Percentiles rank a stretch among this genome's conserved stretches.
phyloP scores from a whole-genome alignment of 2,797 vertebrate genomes.

The Garrulus glandarius region DNA sequence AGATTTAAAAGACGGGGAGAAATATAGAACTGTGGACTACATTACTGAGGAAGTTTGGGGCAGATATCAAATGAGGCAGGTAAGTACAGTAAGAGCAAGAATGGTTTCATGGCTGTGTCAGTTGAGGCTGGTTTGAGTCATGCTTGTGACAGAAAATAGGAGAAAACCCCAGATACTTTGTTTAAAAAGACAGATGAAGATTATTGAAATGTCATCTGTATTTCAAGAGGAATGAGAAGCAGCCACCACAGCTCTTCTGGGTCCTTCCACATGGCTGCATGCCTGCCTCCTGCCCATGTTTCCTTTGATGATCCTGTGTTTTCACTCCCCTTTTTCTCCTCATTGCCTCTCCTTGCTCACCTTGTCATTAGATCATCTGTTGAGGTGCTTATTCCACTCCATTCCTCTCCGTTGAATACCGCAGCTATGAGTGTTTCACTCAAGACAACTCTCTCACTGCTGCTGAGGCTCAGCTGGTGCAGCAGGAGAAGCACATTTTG shows the following conservation, averaged over 20 bases:
- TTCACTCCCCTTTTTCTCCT: neutral
- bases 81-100: neutral
- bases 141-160: neutral
- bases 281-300: neutral
- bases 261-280: accelerated
- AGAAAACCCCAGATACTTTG: neutral
- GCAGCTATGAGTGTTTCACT: neutral
- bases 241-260: neutral
- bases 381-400: neutral
- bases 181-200: neutral
- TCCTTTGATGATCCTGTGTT: neutral
- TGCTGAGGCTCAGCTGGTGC: neutral
- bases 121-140: neutral
- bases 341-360: neutral
- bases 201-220: neutral
- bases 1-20: neutral
- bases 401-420: neutral
- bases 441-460: neutral
- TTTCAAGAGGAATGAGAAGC: neutral
- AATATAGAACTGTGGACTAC: neutral
- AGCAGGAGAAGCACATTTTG: neutral
- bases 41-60: neutral
- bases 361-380: neutral
- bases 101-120: neutral
- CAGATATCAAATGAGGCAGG: neutral